Percentiles rank a stretch among this genome's conserved stretches.
Conservation (phyloP, 1,140 invertebrate genomes). For the Caerostris darwini region DNA sequence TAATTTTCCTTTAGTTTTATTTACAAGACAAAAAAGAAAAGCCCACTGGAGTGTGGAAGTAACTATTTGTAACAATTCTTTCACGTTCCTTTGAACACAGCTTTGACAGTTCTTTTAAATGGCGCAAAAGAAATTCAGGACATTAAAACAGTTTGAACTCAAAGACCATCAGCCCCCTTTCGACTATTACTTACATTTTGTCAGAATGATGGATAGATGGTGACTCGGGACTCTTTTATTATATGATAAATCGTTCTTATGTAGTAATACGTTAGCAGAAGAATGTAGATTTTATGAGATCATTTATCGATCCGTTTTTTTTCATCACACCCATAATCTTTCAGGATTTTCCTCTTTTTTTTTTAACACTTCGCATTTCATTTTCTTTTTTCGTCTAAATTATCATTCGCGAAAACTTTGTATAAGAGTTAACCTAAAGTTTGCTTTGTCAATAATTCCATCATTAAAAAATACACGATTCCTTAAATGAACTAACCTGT, state of each 20-base stretch:
- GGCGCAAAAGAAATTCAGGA: neutral
- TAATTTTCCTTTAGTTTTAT: neutral
- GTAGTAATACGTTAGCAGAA: neutral
- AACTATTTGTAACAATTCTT: constrained; percentile 3
- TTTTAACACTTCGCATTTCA: no score
- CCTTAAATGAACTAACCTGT: no score
- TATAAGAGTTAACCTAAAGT: no score
- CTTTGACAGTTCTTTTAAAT: neutral
- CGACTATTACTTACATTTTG: neutral
- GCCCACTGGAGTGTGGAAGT: neutral
- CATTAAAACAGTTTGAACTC: neutral
- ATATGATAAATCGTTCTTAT: neutral
- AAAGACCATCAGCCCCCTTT: neutral
- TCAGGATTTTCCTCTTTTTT: neutral
- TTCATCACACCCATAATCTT: neutral
- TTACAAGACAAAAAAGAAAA: neutral
- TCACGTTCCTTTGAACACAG: neutral
- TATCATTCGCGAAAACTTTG: no score
- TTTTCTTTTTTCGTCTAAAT: no score
- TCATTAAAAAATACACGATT: no score
- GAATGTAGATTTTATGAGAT: constrained; percentile 25
- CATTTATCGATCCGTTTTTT: neutral
- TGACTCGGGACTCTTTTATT: neutral
- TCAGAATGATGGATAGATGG: constrained; percentile 3
- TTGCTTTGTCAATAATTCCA: no score